Conservation (phyloP, 2,113 vertebrate species). For the Puma concolor region DNA sequence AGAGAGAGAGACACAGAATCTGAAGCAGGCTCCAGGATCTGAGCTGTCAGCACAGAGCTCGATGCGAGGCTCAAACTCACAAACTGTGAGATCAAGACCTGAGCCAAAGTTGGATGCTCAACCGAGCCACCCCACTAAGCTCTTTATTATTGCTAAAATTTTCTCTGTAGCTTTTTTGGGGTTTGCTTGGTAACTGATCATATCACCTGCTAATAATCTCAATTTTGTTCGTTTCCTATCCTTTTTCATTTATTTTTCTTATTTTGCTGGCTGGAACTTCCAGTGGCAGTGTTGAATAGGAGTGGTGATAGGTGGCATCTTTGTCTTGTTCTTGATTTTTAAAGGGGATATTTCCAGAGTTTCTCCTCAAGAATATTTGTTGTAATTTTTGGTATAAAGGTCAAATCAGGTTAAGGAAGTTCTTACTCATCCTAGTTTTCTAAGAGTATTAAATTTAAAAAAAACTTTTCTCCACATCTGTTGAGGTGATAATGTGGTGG, state of each 20-base stretch:
- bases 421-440: not conserved
- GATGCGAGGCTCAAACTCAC: too few species aligned
- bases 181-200: not conserved
- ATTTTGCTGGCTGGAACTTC: not conserved
- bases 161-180: not conserved
- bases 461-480: not conserved
- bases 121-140: not conserved
- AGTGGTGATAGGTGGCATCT: not conserved
- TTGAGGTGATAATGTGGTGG: not conserved
- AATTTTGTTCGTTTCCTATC: not conserved
- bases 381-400: not conserved
- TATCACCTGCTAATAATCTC: not conserved
- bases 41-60: too few species aligned
- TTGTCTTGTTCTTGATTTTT: not conserved
- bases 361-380: not conserved
- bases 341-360: not conserved
- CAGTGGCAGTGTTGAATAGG: not conserved
- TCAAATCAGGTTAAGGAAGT: not conserved
- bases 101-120: too few species aligned
- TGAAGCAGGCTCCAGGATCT: too few species aligned
- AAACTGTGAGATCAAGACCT: too few species aligned
- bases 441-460: not conserved
- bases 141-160: not conserved
- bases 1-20: too few species aligned
- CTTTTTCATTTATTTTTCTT: not conserved